phyloP scores from a whole-genome alignment of 1,140 invertebrate species.

The Lepidurus packardi region DNA sequence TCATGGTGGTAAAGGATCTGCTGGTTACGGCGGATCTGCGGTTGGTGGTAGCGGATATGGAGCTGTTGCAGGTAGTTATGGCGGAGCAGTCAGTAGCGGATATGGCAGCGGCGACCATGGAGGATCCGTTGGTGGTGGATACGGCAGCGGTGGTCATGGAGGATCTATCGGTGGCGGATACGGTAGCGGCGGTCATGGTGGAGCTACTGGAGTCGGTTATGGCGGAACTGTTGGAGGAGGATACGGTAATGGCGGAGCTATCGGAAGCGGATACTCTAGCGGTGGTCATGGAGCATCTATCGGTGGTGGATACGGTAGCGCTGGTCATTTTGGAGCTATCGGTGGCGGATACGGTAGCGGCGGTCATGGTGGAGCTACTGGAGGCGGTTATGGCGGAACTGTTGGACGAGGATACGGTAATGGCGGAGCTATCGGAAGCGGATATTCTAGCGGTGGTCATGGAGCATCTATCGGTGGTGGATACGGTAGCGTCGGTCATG shows the following conservation, averaged over 20 bases:
- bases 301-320: not conserved
- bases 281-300: constrained; percentile 26
- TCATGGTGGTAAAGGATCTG: not conserved
- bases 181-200: not conserved
- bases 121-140: not conserved
- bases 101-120: no score
- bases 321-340: not conserved
- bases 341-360: constrained; percentile 21
- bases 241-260: constrained; percentile 33
- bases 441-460: not conserved
- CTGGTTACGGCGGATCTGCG: not conserved
- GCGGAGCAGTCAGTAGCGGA: not conserved
- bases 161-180: not conserved
- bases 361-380: constrained; percentile 5
- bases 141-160: constrained; percentile 26
- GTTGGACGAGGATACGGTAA: not conserved
- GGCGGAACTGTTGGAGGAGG: not conserved
- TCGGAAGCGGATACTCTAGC: not conserved
- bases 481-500: not conserved
- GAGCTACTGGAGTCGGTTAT: not conserved
- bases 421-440: not conserved
- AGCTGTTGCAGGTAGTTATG: not conserved
- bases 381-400: constrained; percentile 21
- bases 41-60: not conserved
- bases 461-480: constrained; percentile 21